phyloP scores from a whole-genome alignment of 1,140 invertebrate genomes.

The Bombyx mandarina region DNA sequence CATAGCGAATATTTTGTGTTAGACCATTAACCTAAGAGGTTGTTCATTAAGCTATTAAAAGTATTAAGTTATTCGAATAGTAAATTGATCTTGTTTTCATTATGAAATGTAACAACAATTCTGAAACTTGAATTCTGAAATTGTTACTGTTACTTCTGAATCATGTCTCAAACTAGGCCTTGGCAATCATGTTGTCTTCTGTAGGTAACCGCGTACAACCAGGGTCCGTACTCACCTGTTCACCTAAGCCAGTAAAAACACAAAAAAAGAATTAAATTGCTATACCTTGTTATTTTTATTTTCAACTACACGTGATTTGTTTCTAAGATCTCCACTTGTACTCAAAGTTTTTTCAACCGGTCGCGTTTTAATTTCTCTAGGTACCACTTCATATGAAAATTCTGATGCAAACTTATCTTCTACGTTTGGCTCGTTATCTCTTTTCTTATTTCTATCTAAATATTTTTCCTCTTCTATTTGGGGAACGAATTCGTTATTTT shows the following conservation, averaged over 20 bases:
- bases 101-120: no score
- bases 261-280: conserved; percentile 4
- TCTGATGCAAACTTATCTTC: conserved; percentile 38
- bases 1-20: neutral
- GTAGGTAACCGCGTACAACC: no score
- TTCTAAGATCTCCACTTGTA: conserved; percentile 11
- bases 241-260: neutral
- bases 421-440: neutral
- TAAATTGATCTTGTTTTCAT: no score
- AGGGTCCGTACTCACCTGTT: no score
- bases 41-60: neutral
- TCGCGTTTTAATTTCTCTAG: conserved; percentile 1
- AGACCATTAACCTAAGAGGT: neutral
- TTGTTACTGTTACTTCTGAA: no score
- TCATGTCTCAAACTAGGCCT: no score
- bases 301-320: conserved; percentile 13
- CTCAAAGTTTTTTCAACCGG: conserved; percentile 3
- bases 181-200: no score
- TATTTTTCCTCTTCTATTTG: neutral
- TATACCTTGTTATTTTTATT: conserved; percentile 5
- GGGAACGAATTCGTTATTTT: neutral
- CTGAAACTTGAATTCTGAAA: no score
- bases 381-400: conserved; percentile 35
- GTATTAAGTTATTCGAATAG: neutral
- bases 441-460: neutral